Evolutionary conservation across 2,888 invertebrate genomes (phyloP).

Genomic region (Ctena decussata): DNA sequence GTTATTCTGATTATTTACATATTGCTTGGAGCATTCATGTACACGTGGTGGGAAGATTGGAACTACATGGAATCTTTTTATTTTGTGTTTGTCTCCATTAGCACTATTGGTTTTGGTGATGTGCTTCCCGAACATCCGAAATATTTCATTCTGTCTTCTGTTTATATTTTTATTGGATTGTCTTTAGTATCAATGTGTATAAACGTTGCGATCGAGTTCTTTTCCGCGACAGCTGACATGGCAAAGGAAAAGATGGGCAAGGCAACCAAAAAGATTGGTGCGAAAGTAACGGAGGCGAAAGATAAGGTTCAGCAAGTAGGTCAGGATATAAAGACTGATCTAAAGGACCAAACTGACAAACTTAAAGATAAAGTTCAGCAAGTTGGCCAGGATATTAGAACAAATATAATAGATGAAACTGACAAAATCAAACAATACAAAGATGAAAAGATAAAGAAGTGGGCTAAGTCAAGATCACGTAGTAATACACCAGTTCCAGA

Average conservation of each 20-base stretch:
- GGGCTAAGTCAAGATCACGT: not conserved
- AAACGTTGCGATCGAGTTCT: slow-evolving; percentile 91
- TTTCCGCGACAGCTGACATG: slow-evolving; percentile 72
- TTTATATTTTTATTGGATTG: slow-evolving; percentile 97
- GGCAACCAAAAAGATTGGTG: slow-evolving; percentile 68
- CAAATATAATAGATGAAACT: slow-evolving; percentile 2
- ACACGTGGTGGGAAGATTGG: slow-evolving; percentile 91
- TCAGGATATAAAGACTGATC: slow-evolving; percentile 48
- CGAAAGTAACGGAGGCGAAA: slow-evolving; percentile 54
- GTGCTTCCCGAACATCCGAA: slow-evolving; percentile 95
- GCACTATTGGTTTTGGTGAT: slow-evolving; percentile 96
- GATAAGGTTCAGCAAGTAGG: slow-evolving; percentile 55
- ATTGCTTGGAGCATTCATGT: slow-evolving; percentile 94
- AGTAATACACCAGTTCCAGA: not conserved
- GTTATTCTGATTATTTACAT: slow-evolving; percentile 95
- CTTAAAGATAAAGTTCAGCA: slow-evolving; percentile 3
- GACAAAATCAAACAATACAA: not conserved
- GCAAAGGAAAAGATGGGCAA: slow-evolving; percentile 76
- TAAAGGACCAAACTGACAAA: slow-evolving; percentile 49
- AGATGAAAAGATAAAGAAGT: not conserved
- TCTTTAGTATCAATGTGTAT: slow-evolving; percentile 99
- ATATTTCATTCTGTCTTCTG: slow-evolving; percentile 96
- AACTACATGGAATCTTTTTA: slow-evolving; percentile 97
- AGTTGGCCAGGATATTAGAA: not conserved
- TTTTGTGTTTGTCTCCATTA: slow-evolving; percentile 92